Percentiles rank a stretch among this genome's conserved stretches.
Evolutionary conservation across 2,797 vertebrate genomes (phyloP).

Genomic region (Lemur catta): DNA sequence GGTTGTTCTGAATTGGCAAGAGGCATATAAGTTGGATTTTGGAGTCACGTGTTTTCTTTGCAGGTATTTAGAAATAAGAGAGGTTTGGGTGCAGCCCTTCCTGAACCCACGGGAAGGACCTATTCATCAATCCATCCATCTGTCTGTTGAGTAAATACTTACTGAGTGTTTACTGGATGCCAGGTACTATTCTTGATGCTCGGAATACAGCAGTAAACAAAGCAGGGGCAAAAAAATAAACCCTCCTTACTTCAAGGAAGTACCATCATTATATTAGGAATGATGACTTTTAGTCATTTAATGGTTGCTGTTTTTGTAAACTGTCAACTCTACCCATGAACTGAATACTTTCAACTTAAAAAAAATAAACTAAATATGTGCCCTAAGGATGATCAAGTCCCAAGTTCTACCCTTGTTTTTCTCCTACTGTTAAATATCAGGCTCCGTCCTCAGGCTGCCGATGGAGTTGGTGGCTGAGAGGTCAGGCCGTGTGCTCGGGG

Average conservation of each 20-base stretch:
- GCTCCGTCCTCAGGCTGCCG: background rate
- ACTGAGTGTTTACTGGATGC: background rate
- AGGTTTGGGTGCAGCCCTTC: background rate
- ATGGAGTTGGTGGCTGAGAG: background rate
- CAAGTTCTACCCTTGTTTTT: background rate
- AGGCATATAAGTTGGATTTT: background rate
- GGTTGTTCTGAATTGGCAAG: background rate
- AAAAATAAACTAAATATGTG: background rate
- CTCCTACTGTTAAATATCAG: rapidly evolving
- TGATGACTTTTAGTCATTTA: background rate
- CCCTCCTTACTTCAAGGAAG: background rate
- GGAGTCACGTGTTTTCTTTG: background rate
- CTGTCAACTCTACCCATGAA: background rate
- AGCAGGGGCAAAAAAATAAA: background rate
- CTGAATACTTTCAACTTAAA: background rate
- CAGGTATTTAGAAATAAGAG: background rate
- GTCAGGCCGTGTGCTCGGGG: rapidly evolving
- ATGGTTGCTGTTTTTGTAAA: background rate
- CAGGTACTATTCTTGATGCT: background rate
- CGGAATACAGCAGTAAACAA: background rate
- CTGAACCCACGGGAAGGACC: background rate
- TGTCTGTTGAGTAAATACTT: background rate
- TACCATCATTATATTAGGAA: background rate
- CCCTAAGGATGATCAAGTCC: background rate
- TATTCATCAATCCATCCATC: background rate